These are phyloP conservation scores for Trachemys scripta DNA, from an alignment of 2,113 vertebrate species.

Conservation along the genomic window DNA sequence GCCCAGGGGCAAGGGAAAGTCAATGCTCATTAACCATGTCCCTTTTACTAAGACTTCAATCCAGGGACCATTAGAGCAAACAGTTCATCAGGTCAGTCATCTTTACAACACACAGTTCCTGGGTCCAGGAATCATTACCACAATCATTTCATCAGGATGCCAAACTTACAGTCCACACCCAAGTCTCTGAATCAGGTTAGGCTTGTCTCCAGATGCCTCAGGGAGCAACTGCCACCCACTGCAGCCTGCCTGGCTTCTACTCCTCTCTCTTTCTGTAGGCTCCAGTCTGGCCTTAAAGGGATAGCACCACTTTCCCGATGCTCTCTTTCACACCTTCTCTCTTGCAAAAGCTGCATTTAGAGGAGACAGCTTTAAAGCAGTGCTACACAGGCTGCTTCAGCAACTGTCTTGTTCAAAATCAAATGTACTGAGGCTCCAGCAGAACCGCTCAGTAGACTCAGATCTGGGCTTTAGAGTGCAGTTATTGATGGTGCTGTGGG, in stretches of 20 bases:
- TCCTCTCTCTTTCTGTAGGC: not conserved
- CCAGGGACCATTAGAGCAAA: not conserved
- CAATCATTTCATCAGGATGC: not conserved
- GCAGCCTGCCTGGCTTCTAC: not conserved
- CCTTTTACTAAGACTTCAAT: not conserved
- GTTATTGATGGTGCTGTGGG: not conserved
- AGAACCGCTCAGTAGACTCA: not conserved
- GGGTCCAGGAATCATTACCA: not conserved
- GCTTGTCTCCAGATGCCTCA: not conserved
- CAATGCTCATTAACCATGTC: not conserved
- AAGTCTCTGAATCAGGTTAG: not conserved
- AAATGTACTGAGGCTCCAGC: not conserved
- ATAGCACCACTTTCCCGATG: not conserved
- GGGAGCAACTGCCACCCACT: not conserved
- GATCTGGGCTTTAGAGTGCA: not conserved
- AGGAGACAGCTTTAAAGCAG: not conserved
- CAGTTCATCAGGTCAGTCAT: not conserved
- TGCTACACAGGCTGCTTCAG: not conserved
- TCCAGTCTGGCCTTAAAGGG: not conserved
- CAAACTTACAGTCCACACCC: not conserved
- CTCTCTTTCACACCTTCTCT: not conserved
- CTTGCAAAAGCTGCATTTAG: not conserved
- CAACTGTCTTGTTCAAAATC: not conserved
- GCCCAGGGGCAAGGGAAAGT: not conserved
- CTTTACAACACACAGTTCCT: not conserved